Conservation (phyloP, 1,140 invertebrate species). For the Zaprionus davidi region DNA sequence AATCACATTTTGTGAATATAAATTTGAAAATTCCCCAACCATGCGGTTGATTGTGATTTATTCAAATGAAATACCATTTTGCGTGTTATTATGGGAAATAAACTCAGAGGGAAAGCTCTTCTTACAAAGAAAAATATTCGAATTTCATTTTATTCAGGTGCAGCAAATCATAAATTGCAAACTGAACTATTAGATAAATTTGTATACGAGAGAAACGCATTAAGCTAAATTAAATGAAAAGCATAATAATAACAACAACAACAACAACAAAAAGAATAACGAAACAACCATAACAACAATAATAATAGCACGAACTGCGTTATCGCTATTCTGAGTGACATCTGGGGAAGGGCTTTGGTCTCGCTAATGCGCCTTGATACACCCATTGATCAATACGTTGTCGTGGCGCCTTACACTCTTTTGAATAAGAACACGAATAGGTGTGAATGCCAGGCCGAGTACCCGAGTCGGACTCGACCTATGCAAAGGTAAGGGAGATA, state of each 20-base stretch:
- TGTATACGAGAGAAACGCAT: not conserved
- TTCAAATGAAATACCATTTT: too few relatives aligned
- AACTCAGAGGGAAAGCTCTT: too few relatives aligned
- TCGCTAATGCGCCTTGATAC: constrained; percentile 49
- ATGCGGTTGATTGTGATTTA: too few relatives aligned
- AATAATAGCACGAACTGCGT: not conserved
- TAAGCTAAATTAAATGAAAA: not conserved
- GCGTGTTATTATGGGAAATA: too few relatives aligned
- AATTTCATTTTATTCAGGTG: too few relatives aligned
- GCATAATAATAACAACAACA: not conserved
- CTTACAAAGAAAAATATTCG: too few relatives aligned
- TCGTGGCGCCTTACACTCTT: constrained; percentile 29
- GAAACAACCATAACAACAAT: not conserved
- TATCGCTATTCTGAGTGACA: constrained; percentile 30
- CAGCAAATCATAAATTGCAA: not conserved
- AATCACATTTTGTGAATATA: too few relatives aligned
- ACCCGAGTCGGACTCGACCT: not conserved
- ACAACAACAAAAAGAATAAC: not conserved
- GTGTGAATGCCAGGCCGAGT: constrained; percentile 4
- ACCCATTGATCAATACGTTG: constrained; percentile 56
- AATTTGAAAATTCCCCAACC: too few relatives aligned
- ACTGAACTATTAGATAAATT: not conserved
- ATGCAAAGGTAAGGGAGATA: constrained; percentile 1
- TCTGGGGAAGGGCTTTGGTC: constrained; percentile 41
- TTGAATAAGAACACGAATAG: constrained; percentile 7